These are phyloP conservation scores for Microcebus ravelobensis DNA, from an alignment of 2,113 vertebrate genomes.

Conservation along the genomic window DNA sequence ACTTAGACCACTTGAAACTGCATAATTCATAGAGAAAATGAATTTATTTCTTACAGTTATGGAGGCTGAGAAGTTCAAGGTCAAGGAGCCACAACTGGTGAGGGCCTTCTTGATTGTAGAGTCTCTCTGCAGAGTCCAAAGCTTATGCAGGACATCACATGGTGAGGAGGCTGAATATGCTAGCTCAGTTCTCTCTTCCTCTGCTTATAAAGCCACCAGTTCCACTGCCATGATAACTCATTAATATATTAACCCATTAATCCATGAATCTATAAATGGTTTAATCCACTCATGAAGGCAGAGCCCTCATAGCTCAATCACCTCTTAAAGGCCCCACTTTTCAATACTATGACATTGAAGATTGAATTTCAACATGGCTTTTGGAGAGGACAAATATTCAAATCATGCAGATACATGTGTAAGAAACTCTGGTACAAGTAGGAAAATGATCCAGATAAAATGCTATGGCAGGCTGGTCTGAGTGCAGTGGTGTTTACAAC, in stretches of 20 bases:
- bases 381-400: neutral
- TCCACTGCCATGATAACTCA: neutral
- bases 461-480: neutral
- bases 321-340: neutral
- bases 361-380: neutral
- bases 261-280: neutral
- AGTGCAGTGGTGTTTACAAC: no score
- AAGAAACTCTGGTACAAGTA: neutral
- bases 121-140: neutral
- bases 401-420: neutral
- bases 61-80: neutral
- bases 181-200: neutral
- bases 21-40: neutral
- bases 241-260: neutral
- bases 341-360: neutral
- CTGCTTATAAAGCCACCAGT: neutral
- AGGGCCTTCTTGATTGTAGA: neutral
- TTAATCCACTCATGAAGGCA: neutral
- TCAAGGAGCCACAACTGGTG: neutral
- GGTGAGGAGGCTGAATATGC: neutral
- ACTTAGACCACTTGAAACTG: neutral
- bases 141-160: neutral
- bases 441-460: neutral
- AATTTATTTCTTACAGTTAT: neutral
- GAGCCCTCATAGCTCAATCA: neutral